Conservation (phyloP, 2,797 vertebrate species). For the Hemibagrus guttatus region DNA sequence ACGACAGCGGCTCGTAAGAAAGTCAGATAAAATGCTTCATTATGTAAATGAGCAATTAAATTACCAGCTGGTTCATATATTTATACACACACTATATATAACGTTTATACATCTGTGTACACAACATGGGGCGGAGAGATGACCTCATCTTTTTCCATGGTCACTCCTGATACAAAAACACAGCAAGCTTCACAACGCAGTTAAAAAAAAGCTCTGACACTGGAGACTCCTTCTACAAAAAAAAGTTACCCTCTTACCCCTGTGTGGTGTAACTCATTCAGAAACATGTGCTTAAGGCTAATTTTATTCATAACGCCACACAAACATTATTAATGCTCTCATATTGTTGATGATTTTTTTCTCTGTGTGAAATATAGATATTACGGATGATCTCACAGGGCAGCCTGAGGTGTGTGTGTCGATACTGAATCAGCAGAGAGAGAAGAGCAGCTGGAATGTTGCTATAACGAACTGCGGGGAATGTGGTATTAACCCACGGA, state of each 20-base stretch:
- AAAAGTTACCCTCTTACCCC: neutral
- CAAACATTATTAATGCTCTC: too few species aligned
- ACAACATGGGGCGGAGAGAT: neutral
- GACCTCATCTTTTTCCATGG: neutral
- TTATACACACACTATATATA: neutral
- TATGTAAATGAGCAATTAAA: neutral
- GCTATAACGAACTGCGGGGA: neutral
- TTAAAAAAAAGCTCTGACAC: neutral
- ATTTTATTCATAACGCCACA: too few species aligned
- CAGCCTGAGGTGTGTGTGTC: neutral
- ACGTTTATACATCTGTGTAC: neutral
- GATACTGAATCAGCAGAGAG: constrained; percentile 14
- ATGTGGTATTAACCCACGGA: neutral
- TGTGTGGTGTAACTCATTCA: neutral
- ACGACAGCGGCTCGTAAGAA: neutral
- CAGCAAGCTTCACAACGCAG: neutral
- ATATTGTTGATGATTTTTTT: constrained; percentile 1
- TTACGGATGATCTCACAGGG: neutral
- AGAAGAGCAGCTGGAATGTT: constrained; percentile 14
- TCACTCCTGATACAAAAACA: neutral
- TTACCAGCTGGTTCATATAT: neutral
- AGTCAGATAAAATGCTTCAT: neutral
- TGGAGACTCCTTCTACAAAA: neutral
- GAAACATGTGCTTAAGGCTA: neutral
- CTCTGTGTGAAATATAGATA: neutral